These are phyloP conservation scores for western clawed frog (Xenopus tropicalis) DNA, from an alignment of 2,113 vertebrate genomes.

Conservation along the genomic window UCB_Xtro_10.0 CM004447.2:162652501-162653000, in stretches of 20 bases:
- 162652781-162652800: too few relatives aligned
- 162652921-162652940: too few relatives aligned
- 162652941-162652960: background rate
- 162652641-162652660: background rate
- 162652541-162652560: background rate
- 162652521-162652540: too few relatives aligned
- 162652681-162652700: too few relatives aligned
- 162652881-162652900: background rate
- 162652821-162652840: background rate
- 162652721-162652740: background rate
- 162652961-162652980: too few relatives aligned
- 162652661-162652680: background rate
- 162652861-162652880: background rate
- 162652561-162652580: too few relatives aligned
- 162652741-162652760: too few relatives aligned
- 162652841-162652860: background rate
- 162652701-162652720: too few relatives aligned
- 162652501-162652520: background rate
- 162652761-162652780: background rate
- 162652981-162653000: background rate
- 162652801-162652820: background rate
- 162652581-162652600: background rate
- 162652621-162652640: too few relatives aligned
- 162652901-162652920: too few relatives aligned
- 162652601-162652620: background rate